phyloP scores from a whole-genome alignment of 2,888 invertebrate species.

The Heteromurus nitidus region DNA sequence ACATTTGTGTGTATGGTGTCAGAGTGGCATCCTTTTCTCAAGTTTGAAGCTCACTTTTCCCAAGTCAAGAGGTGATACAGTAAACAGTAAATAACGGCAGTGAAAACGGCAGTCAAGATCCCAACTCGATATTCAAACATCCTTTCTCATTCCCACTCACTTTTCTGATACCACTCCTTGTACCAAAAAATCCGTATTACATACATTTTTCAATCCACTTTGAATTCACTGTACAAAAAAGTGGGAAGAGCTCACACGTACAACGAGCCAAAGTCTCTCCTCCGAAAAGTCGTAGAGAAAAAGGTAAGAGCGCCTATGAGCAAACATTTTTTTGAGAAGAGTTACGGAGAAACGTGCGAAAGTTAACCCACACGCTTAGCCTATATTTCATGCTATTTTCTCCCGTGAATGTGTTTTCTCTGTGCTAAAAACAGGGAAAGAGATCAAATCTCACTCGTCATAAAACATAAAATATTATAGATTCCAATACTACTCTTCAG shows the following conservation, averaged over 20 bases:
- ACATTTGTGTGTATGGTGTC: background rate
- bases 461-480: constrained; percentile 59
- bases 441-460: constrained; percentile 60
- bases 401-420: constrained; percentile 20
- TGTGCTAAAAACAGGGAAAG: constrained; percentile 12
- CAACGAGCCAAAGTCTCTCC: background rate
- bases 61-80: constrained; percentile 37
- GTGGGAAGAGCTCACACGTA: constrained; percentile 12
- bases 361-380: constrained; percentile 54
- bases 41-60: background rate
- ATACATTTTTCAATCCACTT: constrained; percentile 47
- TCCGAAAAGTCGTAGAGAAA: background rate
- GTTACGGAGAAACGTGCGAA: constrained; percentile 33
- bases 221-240: constrained; percentile 25
- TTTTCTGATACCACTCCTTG: background rate
- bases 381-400: constrained; percentile 55
- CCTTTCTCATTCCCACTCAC: background rate
- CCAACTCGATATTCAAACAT: constrained; percentile 48
- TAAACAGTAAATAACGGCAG: constrained; percentile 48
- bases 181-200: background rate
- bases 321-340: too few species aligned
- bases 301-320: constrained; percentile 18
- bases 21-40: background rate
- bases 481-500: constrained; percentile 47
- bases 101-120: constrained; percentile 39